phyloP scores from a whole-genome alignment of 64 coral and sea anemone genomes.

The Actinia equina region DNA sequence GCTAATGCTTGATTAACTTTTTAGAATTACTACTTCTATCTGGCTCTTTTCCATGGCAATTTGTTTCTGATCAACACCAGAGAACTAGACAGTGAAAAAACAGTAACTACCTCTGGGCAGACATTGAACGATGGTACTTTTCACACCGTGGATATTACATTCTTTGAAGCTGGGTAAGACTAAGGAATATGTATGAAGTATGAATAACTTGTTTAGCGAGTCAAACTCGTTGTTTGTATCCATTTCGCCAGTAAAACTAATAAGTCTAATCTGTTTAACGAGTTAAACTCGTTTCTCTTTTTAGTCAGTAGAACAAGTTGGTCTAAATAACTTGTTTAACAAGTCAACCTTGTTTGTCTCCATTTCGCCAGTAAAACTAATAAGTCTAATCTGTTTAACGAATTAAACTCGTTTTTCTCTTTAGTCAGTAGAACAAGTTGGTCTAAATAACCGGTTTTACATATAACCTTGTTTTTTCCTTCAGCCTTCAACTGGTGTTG shows the following conservation, averaged over 20 bases:
- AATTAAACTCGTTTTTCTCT: too few species aligned
- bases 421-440: too few species aligned
- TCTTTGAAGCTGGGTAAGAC: slow-evolving; percentile 36
- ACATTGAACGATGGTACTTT: slow-evolving; percentile 90
- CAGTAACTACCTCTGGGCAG: slow-evolving; percentile 33
- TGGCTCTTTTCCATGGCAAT: slow-evolving; percentile 94
- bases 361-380: too few species aligned
- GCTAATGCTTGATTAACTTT: background rate
- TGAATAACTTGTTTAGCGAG: too few species aligned
- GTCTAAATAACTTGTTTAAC: too few species aligned
- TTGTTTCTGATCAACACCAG: slow-evolving; percentile 42
- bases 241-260: too few species aligned
- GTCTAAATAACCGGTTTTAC: too few species aligned
- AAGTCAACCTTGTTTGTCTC: too few species aligned
- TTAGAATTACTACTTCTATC: slow-evolving; percentile 72
- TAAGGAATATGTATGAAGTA: background rate
- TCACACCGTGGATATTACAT: slow-evolving; percentile 60
- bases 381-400: too few species aligned
- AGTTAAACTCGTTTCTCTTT: too few species aligned
- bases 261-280: too few species aligned
- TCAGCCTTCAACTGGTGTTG: slow-evolving; percentile 34
- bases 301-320: too few species aligned
- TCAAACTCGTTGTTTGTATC: background rate
- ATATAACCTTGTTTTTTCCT: background rate
- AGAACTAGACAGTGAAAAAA: background rate